Evolutionary conservation across 1,140 invertebrate species (phyloP).

Genomic region (Medauroidea extradentata): DNA sequence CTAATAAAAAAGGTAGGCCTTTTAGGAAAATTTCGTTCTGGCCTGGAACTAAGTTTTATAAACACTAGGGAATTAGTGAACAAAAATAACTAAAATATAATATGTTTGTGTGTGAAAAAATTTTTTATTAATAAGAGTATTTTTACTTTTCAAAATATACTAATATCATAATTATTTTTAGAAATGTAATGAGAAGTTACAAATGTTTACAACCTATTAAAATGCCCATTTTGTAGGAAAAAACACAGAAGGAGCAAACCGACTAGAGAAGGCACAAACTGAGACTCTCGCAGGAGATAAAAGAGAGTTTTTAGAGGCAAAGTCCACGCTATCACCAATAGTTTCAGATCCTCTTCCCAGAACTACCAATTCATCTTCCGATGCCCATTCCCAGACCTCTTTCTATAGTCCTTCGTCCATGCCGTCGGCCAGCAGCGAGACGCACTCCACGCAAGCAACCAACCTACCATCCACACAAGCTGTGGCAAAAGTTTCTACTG

Average conservation of each 20-base stretch:
- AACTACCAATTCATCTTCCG: slow-evolving; percentile 4
- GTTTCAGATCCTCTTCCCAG: too few species aligned
- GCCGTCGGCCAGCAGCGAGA: too few species aligned
- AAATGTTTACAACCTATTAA: too few species aligned
- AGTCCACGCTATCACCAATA: too few species aligned
- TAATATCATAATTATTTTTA: too few species aligned
- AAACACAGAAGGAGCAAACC: slow-evolving; percentile 2
- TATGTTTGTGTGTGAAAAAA: neutral
- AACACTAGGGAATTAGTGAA: neutral
- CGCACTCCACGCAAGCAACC: neutral
- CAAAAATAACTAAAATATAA: neutral
- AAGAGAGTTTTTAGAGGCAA: slow-evolving; percentile 4
- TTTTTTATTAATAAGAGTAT: neutral
- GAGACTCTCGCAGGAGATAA: too few species aligned
- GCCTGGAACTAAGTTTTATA: slow-evolving; percentile 58
- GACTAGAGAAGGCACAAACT: slow-evolving; percentile 2
- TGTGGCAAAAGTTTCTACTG: slow-evolving; percentile 47
- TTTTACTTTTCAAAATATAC: too few species aligned
- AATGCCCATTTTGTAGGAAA: slow-evolving; percentile 9
- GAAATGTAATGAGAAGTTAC: too few species aligned
- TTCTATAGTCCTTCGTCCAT: neutral
- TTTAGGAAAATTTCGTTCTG: slow-evolving; percentile 67
- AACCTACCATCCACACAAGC: neutral
- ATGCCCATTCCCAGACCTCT: slow-evolving; percentile 10
- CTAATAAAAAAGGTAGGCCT: slow-evolving; percentile 61